These are phyloP conservation scores for Coptodon bakossiorum DNA, from an alignment of 2,113 vertebrate genomes.

Conservation along the genomic window DNA sequence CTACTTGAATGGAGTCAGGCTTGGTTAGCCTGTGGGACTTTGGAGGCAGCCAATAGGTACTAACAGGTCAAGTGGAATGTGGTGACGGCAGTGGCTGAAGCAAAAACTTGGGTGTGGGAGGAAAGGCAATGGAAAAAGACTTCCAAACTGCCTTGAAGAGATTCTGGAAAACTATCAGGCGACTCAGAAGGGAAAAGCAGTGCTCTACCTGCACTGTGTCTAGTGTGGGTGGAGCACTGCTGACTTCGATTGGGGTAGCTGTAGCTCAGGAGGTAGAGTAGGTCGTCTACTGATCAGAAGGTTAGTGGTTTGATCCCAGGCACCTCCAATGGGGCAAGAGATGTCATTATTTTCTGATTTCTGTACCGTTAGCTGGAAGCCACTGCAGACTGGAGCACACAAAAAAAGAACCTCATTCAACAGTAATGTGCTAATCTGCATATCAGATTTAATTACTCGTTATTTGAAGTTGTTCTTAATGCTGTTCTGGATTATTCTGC, in stretches of 20 bases:
- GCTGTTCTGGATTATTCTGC: fast-evolving
- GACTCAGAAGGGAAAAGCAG: background rate
- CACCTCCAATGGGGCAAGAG: background rate
- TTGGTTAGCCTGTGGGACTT: background rate
- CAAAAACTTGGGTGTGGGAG: background rate
- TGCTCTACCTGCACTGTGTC: background rate
- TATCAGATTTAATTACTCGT: background rate
- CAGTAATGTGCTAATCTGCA: background rate
- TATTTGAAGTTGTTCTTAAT: background rate
- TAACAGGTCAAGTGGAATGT: background rate
- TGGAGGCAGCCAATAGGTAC: background rate
- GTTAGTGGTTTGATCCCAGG: background rate
- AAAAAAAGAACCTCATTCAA: background rate
- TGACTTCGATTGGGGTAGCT: background rate
- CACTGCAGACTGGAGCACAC: background rate
- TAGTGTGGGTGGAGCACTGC: background rate
- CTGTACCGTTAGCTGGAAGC: background rate
- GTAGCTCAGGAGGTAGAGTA: background rate
- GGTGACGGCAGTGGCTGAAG: background rate
- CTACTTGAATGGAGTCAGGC: fast-evolving
- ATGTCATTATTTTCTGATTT: background rate
- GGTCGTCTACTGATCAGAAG: fast-evolving
- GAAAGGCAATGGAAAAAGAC: background rate
- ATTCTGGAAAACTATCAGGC: background rate
- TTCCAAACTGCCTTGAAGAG: background rate